Conservation (phyloP, 2,113 vertebrate species). For the Trinectes maculatus region DNA sequence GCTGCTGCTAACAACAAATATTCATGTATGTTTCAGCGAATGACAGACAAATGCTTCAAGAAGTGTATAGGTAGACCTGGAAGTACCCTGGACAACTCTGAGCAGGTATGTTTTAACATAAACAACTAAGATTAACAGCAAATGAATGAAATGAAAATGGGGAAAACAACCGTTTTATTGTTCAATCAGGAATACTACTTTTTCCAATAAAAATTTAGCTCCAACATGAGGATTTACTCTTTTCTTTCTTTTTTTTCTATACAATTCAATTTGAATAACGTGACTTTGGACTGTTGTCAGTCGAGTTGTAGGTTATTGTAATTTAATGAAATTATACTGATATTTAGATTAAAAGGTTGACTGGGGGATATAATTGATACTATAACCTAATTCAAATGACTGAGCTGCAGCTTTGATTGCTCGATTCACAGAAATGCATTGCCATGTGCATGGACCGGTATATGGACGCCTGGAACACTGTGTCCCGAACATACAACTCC, state of each 20-base stretch:
- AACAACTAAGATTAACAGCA: no score
- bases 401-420: background rate
- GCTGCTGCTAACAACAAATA: no score
- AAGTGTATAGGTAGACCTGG: conserved; percentile 98
- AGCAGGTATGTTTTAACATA: conserved; percentile 92
- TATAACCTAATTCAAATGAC: background rate
- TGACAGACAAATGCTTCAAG: conserved; percentile 99
- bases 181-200: no score
- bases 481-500: conserved; percentile 94
- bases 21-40: conserved; percentile 83
- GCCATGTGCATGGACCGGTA: conserved; percentile 99
- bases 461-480: conserved; percentile 97
- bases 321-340: background rate
- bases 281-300: no score
- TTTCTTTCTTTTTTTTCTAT: no score
- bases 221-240: no score
- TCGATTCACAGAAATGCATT: conserved; percentile 94
- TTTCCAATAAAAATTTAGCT: no score
- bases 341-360: no score
- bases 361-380: no score
- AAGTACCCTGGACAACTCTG: conserved; percentile 92
- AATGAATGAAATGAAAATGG: no score
- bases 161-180: no score
- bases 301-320: background rate
- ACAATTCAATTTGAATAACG: no score